A percentile compares a stretch with the other conserved stretches of the same genome.
phyloP scores from a whole-genome alignment of 2,888 invertebrate genomes.

The Clitarchus hookeri region DNA sequence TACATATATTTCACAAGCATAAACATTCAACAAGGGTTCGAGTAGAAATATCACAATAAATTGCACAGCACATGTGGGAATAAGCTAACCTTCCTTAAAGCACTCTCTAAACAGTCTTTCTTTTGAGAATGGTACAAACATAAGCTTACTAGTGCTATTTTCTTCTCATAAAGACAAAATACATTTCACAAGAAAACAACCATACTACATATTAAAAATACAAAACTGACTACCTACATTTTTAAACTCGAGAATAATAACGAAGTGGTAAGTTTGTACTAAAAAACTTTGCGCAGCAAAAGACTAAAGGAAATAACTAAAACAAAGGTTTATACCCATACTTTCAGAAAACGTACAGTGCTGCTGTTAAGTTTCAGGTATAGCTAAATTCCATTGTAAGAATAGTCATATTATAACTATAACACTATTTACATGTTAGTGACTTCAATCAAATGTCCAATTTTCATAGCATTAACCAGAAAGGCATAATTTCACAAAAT shows the following conservation, averaged over 20 bases:
- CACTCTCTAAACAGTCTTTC: not conserved
- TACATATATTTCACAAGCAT: constrained; percentile 2
- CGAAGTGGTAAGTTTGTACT: not conserved
- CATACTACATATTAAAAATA: not conserved
- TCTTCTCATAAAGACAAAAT: not conserved
- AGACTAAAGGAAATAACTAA: too few species aligned
- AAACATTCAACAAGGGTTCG: constrained; percentile 1
- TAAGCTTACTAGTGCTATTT: not conserved
- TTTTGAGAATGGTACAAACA: not conserved
- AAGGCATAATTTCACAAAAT: too few species aligned
- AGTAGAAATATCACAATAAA: not conserved
- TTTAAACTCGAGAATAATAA: not conserved
- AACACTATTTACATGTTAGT: too few species aligned
- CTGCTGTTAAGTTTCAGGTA: too few species aligned
- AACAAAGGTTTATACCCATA: too few species aligned
- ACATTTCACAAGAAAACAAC: not conserved
- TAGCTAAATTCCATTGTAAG: too few species aligned
- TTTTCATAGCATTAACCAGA: too few species aligned
- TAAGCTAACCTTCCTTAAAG: not conserved
- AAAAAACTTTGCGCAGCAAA: too few species aligned
- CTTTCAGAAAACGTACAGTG: too few species aligned
- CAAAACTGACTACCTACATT: not conserved
- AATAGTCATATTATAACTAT: too few species aligned
- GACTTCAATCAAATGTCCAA: too few species aligned
- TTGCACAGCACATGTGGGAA: not conserved